Conservation (phyloP, 2,888 invertebrate species). For the Drosophila atripex region DNA sequence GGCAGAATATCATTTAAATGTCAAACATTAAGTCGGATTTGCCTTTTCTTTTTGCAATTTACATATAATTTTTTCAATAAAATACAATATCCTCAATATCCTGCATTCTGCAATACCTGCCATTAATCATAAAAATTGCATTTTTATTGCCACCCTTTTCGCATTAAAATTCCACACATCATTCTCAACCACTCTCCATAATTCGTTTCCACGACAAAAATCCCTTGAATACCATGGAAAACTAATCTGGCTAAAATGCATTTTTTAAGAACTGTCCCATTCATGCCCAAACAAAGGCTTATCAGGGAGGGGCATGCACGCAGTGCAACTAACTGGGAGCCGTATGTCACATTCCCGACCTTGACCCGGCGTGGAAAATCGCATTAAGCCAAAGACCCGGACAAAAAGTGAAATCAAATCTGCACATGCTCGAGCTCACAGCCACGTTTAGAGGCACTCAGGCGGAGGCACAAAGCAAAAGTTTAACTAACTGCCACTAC, state of each 20-base stretch:
- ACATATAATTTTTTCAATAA: too few relatives aligned
- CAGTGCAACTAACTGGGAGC: slow-evolving; percentile 4
- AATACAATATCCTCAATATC: too few relatives aligned
- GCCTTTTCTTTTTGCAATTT: too few relatives aligned
- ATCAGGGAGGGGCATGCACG: slow-evolving; percentile 13
- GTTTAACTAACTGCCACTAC: slow-evolving; percentile 48
- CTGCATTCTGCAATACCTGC: neutral
- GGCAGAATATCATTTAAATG: too few relatives aligned
- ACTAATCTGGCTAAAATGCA: slow-evolving; percentile 24
- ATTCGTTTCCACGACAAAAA: slow-evolving; percentile 1
- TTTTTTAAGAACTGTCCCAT: slow-evolving; percentile 9
- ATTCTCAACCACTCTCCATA: neutral
- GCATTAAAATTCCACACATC: neutral
- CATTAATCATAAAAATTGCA: neutral
- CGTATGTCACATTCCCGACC: slow-evolving; percentile 21
- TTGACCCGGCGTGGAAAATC: slow-evolving; percentile 55
- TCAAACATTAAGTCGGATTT: too few relatives aligned
- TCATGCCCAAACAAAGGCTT: slow-evolving; percentile 12
- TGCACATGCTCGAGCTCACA: slow-evolving; percentile 27
- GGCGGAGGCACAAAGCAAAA: slow-evolving; percentile 42
- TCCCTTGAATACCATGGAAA: neutral
- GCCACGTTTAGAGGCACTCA: slow-evolving; percentile 24
- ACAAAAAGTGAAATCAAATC: slow-evolving; percentile 39
- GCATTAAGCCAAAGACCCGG: slow-evolving; percentile 29
- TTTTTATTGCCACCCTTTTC: neutral